Percentiles rank a stretch among this genome's conserved stretches.
Evolutionary conservation across 1,140 invertebrate genomes (phyloP).

Genomic region (Musca domestica): DNA sequence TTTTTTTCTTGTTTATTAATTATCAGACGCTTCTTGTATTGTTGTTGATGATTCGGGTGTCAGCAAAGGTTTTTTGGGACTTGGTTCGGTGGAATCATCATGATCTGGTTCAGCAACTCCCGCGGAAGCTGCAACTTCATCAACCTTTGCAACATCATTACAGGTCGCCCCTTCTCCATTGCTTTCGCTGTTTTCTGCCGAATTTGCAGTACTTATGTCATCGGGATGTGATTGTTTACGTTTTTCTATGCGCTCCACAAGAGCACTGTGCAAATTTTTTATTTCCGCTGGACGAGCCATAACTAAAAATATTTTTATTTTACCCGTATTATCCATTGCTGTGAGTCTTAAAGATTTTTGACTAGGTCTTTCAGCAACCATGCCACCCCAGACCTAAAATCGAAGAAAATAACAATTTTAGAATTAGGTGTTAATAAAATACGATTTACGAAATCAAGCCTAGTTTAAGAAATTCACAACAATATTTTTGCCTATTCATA

Average conservation of each 20-base stretch:
- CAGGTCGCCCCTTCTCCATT: constrained; percentile 32
- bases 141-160: constrained; percentile 36
- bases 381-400: constrained; percentile 78
- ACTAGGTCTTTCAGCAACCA: constrained; percentile 84
- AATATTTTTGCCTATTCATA: too few relatives aligned
- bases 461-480: too few relatives aligned
- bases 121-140: constrained; percentile 31
- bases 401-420: too few relatives aligned
- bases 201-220: constrained; percentile 30
- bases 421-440: too few relatives aligned
- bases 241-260: constrained; percentile 65
- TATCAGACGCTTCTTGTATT: constrained; percentile 7
- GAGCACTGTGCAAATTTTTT: constrained; percentile 68
- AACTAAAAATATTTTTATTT: constrained; percentile 82
- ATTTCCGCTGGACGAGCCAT: constrained; percentile 79
- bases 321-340: constrained; percentile 79
- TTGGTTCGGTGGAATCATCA: constrained; percentile 43
- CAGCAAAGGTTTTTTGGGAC: constrained; percentile 42
- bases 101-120: constrained; percentile 22
- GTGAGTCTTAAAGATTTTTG: constrained; percentile 85
- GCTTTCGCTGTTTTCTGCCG: not conserved
- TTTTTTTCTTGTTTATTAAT: constrained; percentile 6
- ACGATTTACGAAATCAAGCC: too few relatives aligned
- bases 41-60: not conserved
- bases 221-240: constrained; percentile 51